Conservation (phyloP, 2,888 invertebrate species). For the Linnaemya vulpina region DNA sequence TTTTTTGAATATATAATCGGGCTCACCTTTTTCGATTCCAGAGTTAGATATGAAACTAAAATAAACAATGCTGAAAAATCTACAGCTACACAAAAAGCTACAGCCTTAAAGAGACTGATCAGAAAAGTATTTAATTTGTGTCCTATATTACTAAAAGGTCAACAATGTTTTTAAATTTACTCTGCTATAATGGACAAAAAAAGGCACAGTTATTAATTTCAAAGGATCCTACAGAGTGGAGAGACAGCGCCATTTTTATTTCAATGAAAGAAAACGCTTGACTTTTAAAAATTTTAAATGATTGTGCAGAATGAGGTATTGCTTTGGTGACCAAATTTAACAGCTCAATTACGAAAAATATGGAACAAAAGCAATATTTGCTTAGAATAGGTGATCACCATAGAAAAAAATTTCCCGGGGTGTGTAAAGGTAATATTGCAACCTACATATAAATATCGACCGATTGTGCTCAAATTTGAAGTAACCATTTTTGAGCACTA, state of each 20-base stretch:
- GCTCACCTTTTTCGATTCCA: no score
- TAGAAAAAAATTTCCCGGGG: neutral
- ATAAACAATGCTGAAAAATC: no score
- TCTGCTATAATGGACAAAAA: neutral
- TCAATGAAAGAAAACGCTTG: neutral
- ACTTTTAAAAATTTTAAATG: neutral
- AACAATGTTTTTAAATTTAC: no score
- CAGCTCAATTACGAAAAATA: neutral
- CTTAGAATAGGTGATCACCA: neutral
- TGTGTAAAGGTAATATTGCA: neutral
- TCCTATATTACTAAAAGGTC: no score
- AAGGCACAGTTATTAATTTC: neutral
- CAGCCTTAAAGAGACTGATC: neutral
- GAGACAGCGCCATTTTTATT: neutral
- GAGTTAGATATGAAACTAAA: no score
- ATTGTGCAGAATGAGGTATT: no score
- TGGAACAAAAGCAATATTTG: neutral
- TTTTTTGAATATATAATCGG: neutral
- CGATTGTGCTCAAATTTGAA: slow-evolving; percentile 7
- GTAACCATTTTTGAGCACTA: neutral
- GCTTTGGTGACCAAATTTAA: no score
- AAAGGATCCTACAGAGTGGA: neutral
- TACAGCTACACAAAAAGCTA: neutral
- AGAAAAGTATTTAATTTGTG: neutral
- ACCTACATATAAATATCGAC: neutral